Conservation (phyloP, 2,797 vertebrate species). For the Manis javanica region DNA sequence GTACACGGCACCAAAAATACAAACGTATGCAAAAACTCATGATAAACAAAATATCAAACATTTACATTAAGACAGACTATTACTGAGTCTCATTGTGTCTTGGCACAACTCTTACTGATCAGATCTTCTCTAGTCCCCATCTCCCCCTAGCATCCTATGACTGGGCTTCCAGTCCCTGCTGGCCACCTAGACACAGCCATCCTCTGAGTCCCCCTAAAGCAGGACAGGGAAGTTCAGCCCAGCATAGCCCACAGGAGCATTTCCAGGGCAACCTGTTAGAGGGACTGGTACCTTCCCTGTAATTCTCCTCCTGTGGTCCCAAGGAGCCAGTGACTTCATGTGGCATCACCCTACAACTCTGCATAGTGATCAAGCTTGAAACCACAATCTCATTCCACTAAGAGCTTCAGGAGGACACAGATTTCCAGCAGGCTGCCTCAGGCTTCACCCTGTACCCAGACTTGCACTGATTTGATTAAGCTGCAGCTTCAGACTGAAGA, state of each 20-base stretch:
- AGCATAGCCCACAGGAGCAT: not conserved
- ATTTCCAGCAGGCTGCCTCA: not conserved
- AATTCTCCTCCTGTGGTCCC: not conserved
- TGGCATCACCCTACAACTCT: not conserved
- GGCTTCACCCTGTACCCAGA: not conserved
- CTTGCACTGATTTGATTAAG: not conserved
- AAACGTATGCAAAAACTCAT: not conserved
- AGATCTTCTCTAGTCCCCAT: not conserved
- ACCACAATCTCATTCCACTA: conserved; percentile 46
- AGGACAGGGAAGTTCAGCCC: not conserved
- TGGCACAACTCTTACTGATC: not conserved
- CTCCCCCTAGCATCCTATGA: not conserved
- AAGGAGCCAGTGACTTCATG: conserved; percentile 3
- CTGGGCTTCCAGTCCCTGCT: fast-evolving
- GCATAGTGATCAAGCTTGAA: not conserved
- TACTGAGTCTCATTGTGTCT: not conserved
- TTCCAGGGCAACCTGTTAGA: not conserved
- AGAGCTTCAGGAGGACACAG: not conserved
- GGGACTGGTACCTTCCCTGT: not conserved
- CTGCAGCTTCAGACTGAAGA: not conserved
- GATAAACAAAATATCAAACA: not conserved
- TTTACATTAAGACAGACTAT: not conserved
- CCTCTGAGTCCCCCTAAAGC: not conserved
- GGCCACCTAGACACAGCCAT: not conserved
- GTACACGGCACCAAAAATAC: not conserved